Evolutionary conservation across 2,888 invertebrate genomes (phyloP).

Genomic region (Trichopria drosophilae): DNA sequence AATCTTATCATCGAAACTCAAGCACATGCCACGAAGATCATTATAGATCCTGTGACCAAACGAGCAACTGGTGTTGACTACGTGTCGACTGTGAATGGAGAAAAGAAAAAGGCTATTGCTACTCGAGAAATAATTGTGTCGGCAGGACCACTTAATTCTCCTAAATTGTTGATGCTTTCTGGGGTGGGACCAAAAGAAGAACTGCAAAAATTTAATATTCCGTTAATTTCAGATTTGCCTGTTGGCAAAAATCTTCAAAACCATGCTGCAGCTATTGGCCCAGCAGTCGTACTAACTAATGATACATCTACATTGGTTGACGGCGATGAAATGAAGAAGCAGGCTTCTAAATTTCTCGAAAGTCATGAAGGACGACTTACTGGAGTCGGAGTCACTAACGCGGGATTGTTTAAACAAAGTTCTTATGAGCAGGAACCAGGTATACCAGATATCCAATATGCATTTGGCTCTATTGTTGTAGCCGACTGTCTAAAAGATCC

Average conservation of each 20-base stretch:
- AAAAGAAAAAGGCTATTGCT: slow-evolving; percentile 48
- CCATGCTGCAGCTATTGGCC: slow-evolving; percentile 57
- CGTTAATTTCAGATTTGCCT: slow-evolving; percentile 52
- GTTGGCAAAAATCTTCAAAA: slow-evolving; percentile 62
- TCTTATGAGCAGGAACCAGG: slow-evolving; percentile 58
- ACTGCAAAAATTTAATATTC: slow-evolving; percentile 52
- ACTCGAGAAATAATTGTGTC: slow-evolving; percentile 61
- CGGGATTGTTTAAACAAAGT: slow-evolving; percentile 67
- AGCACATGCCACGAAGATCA: slow-evolving; percentile 59
- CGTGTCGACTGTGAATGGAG: slow-evolving; percentile 43
- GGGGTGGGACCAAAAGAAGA: slow-evolving; percentile 60
- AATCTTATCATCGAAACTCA: slow-evolving; percentile 57
- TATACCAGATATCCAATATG: slow-evolving; percentile 70
- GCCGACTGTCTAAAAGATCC: too few species aligned
- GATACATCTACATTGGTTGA: slow-evolving; percentile 41
- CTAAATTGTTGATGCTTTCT: slow-evolving; percentile 61
- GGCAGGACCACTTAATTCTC: slow-evolving; percentile 60
- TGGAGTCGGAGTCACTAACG: slow-evolving; percentile 61
- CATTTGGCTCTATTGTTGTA: too few species aligned
- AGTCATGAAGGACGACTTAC: slow-evolving; percentile 60
- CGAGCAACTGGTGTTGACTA: slow-evolving; percentile 57
- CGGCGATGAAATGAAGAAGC: slow-evolving; percentile 44
- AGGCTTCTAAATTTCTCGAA: slow-evolving; percentile 59
- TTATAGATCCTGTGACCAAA: slow-evolving; percentile 58
- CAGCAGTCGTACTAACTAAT: slow-evolving; percentile 47